Conservation (phyloP, 2,888 invertebrate genomes). For the Leucophenga montana region DNA sequence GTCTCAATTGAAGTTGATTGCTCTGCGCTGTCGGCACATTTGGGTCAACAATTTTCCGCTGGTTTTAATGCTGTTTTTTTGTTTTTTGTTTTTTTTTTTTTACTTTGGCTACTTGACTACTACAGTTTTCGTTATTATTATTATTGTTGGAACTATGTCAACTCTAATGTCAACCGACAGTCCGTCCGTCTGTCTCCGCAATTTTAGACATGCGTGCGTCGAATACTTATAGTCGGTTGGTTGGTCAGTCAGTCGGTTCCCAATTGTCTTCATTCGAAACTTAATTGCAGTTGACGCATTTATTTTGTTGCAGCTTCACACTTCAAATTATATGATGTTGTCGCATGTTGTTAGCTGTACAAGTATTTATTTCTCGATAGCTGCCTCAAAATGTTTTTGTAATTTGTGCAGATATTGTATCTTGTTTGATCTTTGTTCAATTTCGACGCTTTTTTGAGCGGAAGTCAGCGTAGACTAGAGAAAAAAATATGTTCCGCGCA, state of each 20-base stretch:
- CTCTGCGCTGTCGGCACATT: background rate
- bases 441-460: no score
- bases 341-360: background rate
- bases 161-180: background rate
- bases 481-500: no score
- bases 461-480: no score
- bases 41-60: conserved; percentile 16
- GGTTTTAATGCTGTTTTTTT: background rate
- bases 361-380: background rate
- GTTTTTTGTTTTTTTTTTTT: background rate
- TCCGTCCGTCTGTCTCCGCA: background rate
- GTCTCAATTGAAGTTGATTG: conserved; percentile 4
- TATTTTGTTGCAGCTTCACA: conserved; percentile 12
- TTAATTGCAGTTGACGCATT: conserved; percentile 9
- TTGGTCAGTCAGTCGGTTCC: conserved; percentile 8
- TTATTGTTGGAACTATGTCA: conserved; percentile 6
- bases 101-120: background rate
- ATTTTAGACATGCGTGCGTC: conserved; percentile 8
- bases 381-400: background rate
- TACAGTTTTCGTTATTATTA: background rate
- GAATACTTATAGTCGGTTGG: no score
- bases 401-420: conserved; percentile 14
- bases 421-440: background rate
- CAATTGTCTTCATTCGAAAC: conserved; percentile 11
- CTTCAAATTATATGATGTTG: background rate